A percentile compares a stretch with the other conserved stretches of the same genome.
phyloP scores from a whole-genome alignment of 2,113 vertebrate species.

The Chelonoidis abingdonii region DNA sequence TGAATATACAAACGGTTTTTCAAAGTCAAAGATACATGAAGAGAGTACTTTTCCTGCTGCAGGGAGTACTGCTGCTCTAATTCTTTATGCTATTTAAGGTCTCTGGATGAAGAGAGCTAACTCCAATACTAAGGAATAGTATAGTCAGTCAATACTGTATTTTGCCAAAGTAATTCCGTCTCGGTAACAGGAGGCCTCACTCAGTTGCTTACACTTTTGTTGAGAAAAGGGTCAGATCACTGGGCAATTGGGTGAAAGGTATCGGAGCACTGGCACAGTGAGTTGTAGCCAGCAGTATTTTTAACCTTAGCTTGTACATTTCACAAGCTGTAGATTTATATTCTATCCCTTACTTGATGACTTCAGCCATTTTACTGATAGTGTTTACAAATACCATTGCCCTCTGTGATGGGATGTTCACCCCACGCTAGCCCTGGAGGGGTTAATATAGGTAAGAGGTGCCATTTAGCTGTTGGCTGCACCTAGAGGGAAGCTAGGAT shows the following conservation, averaged over 20 bases:
- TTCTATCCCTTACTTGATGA: conserved; percentile 9
- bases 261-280: background rate
- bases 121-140: background rate
- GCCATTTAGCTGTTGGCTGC: background rate
- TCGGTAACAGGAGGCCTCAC: background rate
- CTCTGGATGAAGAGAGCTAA: background rate
- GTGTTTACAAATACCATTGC: background rate
- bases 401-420: background rate
- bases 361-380: background rate
- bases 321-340: conserved; percentile 13
- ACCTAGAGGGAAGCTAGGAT: background rate
- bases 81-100: background rate
- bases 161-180: background rate
- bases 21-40: background rate
- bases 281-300: conserved; percentile 39
- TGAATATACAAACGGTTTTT: background rate
- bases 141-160: background rate
- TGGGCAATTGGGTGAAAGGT: background rate
- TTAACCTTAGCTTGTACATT: background rate
- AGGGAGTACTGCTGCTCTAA: background rate
- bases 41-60: background rate
- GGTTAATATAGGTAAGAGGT: background rate
- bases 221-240: background rate
- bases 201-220: background rate
- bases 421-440: background rate